Percentiles rank a stretch among this genome's conserved stretches.
phyloP scores from a whole-genome alignment of 2,113 vertebrate species.

The Hiodon alosoides region DNA sequence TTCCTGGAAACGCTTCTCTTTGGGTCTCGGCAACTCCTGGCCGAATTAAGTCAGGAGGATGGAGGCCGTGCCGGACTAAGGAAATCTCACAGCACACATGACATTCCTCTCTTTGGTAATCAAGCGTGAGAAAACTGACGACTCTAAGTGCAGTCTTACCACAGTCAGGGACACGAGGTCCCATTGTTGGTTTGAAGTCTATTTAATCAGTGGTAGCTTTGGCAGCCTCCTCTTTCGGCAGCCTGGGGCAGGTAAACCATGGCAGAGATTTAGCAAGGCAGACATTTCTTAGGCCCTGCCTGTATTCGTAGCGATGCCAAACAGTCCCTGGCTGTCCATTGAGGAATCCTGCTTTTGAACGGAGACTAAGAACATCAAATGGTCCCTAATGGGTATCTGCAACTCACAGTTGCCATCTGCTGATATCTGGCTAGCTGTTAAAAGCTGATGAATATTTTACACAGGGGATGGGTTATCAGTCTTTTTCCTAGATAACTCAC shows the following conservation, averaged over 20 bases:
- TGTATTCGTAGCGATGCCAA: constrained; percentile 4
- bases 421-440: constrained; percentile 12
- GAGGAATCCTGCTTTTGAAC: constrained; percentile 11
- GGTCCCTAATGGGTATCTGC: neutral
- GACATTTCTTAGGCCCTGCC: constrained; percentile 1
- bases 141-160: neutral
- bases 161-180: neutral
- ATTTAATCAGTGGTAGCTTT: neutral
- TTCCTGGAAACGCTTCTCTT: too few relatives aligned
- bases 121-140: neutral
- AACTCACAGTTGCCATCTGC: neutral
- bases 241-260: neutral
- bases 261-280: neutral
- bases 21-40: too few relatives aligned
- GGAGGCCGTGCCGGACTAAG: too few relatives aligned
- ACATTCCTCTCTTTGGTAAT: too few relatives aligned
- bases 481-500: neutral
- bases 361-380: constrained; percentile 15
- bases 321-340: neutral
- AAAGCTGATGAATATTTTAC: constrained; percentile 14
- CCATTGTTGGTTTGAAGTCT: neutral
- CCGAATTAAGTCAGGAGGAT: too few relatives aligned
- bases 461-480: constrained; percentile 1
- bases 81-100: too few relatives aligned
- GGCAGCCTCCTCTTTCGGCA: neutral